A percentile compares a stretch with the other conserved stretches of the same genome.
These are phyloP conservation scores for Terrapene triunguis DNA, from an alignment of 2,113 vertebrate genomes.

Conservation along the genomic window DNA sequence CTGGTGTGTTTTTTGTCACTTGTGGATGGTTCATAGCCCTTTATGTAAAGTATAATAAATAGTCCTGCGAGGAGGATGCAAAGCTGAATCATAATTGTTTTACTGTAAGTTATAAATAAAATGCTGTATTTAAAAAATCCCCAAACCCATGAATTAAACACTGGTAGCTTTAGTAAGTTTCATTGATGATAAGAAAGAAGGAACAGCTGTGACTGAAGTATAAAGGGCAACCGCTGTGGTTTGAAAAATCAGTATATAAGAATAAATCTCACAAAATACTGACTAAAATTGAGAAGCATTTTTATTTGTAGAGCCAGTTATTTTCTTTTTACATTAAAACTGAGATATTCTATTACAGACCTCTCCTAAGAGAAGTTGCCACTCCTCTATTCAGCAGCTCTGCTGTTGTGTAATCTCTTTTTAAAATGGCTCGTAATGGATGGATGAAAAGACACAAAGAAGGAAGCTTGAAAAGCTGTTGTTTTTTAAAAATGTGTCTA, in stretches of 20 bases:
- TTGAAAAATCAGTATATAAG: constrained; percentile 39
- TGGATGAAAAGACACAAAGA: background rate
- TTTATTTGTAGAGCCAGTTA: background rate
- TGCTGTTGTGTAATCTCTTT: background rate
- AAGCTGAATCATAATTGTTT: too few relatives aligned
- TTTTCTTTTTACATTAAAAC: background rate
- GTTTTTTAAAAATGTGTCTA: background rate
- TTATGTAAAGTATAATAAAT: background rate
- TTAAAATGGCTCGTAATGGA: background rate
- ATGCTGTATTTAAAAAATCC: background rate
- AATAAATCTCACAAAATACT: background rate
- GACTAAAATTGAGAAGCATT: background rate
- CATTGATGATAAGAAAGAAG: constrained; percentile 17
- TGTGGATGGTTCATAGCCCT: background rate
- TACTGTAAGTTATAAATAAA: background rate
- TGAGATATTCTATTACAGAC: background rate
- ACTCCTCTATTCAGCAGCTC: background rate
- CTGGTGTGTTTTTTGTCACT: background rate
- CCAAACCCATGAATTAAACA: background rate
- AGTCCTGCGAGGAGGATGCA: background rate
- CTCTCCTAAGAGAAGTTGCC: background rate
- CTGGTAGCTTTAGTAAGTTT: background rate
- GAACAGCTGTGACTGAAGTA: constrained; percentile 7
- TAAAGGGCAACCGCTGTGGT: background rate
- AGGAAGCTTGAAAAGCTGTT: background rate